A percentile compares a stretch with the other conserved stretches of the same genome.
Conservation (phyloP, 2,113 vertebrate species). For the Pedionomus torquatus region DNA sequence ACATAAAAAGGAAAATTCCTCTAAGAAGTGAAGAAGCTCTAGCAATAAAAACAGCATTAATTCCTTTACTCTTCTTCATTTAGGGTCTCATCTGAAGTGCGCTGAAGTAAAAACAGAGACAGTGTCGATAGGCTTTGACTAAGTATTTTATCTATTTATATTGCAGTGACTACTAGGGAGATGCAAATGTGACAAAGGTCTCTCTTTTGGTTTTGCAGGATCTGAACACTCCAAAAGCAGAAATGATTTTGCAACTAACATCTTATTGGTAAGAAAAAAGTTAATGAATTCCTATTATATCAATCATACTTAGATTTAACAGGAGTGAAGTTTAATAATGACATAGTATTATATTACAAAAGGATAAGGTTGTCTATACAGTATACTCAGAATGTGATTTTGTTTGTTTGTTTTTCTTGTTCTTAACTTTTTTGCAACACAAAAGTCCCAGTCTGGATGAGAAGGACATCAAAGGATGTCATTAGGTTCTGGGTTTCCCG, state of each 20-base stretch:
- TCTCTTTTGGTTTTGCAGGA: neutral
- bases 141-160: neutral
- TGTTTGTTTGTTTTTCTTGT: neutral
- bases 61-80: neutral
- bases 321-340: neutral
- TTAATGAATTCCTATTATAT: neutral
- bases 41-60: neutral
- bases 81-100: neutral
- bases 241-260: neutral
- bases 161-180: neutral
- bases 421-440: neutral
- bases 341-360: neutral
- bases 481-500: neutral
- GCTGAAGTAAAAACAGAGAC: neutral
- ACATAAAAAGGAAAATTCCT: neutral
- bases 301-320: neutral
- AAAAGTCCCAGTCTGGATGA: neutral
- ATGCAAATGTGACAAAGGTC: neutral
- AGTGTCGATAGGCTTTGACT: neutral
- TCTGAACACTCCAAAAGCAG: neutral
- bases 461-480: neutral
- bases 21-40: neutral
- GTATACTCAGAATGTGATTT: neutral
- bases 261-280: constrained; percentile 13
- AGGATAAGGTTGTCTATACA: neutral